Evolutionary conservation across 1,140 invertebrate genomes (phyloP).

Genomic region (Eriocheir sinensis): DNA sequence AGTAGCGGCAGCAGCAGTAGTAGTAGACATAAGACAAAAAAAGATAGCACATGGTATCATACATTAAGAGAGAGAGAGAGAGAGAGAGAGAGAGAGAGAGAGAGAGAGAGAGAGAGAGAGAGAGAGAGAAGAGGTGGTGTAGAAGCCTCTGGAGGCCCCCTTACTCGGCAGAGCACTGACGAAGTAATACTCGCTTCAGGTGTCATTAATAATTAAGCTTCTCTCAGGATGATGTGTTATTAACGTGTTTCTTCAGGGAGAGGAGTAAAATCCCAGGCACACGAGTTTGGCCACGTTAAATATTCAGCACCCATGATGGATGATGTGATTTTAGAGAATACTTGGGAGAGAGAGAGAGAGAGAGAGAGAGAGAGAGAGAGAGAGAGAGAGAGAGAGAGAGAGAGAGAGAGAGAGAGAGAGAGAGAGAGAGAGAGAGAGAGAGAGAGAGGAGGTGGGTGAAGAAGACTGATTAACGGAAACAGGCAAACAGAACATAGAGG

Average conservation of each 20-base stretch:
- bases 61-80: slow-evolving; percentile 24
- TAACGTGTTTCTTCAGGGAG: neutral
- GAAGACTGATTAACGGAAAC: too few species aligned
- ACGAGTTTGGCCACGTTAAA: neutral
- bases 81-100: slow-evolving; percentile 55
- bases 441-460: neutral
- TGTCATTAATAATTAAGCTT: neutral
- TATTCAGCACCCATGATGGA: neutral
- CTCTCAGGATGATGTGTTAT: slow-evolving; percentile 12
- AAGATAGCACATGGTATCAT: neutral
- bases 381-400: slow-evolving; percentile 40
- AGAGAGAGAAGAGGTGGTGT: slow-evolving; percentile 38
- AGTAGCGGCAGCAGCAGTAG: too few species aligned
- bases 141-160: neutral
- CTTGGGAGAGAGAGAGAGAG: too few species aligned
- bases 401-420: neutral
- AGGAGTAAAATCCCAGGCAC: neutral
- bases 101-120: slow-evolving; percentile 2
- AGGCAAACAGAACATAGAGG: too few species aligned
- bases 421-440: neutral
- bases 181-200: neutral
- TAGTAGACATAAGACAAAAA: neutral
- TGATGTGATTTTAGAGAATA: slow-evolving; percentile 17
- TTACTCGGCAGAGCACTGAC: neutral
- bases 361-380: neutral